Conservation (phyloP, 2,888 invertebrate genomes). For the Sphaeridia pumilis region DNA sequence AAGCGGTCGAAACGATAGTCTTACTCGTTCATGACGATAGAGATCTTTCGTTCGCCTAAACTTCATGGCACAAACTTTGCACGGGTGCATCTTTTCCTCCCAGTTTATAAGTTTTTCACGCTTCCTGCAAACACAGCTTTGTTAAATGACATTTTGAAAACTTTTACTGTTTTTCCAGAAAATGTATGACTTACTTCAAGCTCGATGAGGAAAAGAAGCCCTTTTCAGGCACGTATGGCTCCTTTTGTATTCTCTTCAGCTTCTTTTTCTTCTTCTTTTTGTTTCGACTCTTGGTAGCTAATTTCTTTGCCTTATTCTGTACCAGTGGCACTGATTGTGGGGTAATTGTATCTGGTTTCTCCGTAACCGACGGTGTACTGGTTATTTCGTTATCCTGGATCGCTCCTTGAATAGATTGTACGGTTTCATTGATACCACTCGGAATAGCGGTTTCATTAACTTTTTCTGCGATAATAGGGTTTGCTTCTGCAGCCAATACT, state of each 20-base stretch:
- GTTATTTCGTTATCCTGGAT: too few species aligned
- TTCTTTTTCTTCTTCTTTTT: constrained; percentile 1
- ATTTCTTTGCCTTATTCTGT: not conserved
- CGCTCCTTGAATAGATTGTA: too few species aligned
- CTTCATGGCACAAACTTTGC: constrained; percentile 17
- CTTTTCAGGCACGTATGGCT: too few species aligned
- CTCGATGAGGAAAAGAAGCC: constrained; percentile 14
- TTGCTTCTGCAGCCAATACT: not conserved
- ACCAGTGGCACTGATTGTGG: too few species aligned
- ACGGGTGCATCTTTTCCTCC: constrained; percentile 13
- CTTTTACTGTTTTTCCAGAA: not conserved
- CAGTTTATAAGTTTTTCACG: constrained; percentile 11
- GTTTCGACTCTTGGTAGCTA: not conserved
- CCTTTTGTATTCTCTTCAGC: not conserved
- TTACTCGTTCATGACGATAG: constrained; percentile 13
- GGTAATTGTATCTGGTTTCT: too few species aligned
- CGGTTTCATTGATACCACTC: too few species aligned
- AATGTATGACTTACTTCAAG: constrained; percentile 3
- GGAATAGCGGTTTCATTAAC: not conserved
- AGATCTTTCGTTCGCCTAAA: constrained; percentile 4
- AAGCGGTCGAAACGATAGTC: not conserved
- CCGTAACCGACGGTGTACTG: too few species aligned
- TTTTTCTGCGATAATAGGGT: not conserved
- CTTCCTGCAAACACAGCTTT: constrained; percentile 1
- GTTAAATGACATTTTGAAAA: not conserved